Evolutionary conservation across 1,140 invertebrate species (phyloP), one percentile per base, ranked within the genome.

Genomic region (Hermetia illucens): DNA sequence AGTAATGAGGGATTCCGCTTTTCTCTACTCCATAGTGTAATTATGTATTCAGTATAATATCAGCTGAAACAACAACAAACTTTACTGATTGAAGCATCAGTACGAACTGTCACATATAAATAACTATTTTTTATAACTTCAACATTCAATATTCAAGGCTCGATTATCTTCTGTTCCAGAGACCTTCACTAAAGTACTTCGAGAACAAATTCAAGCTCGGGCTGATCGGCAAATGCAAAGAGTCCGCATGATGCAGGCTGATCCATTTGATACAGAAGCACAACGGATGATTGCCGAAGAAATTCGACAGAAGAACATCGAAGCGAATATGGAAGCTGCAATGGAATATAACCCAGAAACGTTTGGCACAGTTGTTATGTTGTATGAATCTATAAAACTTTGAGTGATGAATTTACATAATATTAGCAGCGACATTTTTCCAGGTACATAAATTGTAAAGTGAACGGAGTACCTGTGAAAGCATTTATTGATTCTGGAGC

Each of bases 331-430:
- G 93, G 90, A 96, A 54, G 89, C 89, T 1, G 94, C 93, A 1
- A 95, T 98, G 76, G 93, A 98, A 56, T 92, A 89, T 57, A 92
- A 93, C 65, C 94, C 94, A 0, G 93, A 98, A 62, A 93, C 86
- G 15, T 98, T 97, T 67, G 94, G 91, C 33, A 91, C 89, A 13
- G 93, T 98, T 30, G 77, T 87, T 10, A 98, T 98, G 93, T 69
- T 98, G 25, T 98, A 19, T 47, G 52, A 51, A 16, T 15, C 16
- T 5, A n/a, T 16, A 36, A n/a, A n/a, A n/a, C n/a, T n/a, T n/a
- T n/a, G n/a, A n/a, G n/a, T n/a, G n/a, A n/a, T n/a, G n/a, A n/a
- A n/a, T n/a, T n/a, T n/a, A n/a, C n/a, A n/a, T n/a, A n/a, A n/a
- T n/a, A n/a, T n/a, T n/a, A n/a, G n/a, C n/a, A n/a, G n/a, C n/a